Conservation (phyloP, 2,797 vertebrate genomes). For the Pelochelys cantorii region DNA sequence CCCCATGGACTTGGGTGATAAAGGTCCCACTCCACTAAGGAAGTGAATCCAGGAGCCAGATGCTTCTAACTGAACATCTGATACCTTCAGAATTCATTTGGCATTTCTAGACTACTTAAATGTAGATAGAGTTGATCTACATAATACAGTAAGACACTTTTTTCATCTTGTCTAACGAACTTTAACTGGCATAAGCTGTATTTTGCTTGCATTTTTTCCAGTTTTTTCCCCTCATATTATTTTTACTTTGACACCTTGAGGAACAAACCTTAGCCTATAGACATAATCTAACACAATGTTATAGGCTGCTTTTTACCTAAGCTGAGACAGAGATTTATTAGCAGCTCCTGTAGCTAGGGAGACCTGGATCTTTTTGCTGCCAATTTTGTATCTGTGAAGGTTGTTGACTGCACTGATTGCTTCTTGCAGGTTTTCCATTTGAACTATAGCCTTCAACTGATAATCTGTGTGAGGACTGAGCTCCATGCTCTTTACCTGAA, state of each 20-base stretch:
- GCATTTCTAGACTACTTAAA: not conserved
- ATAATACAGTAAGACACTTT: not conserved
- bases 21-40: not conserved
- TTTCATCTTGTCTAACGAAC: not conserved
- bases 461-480: slow-evolving; percentile 98
- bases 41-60: not conserved
- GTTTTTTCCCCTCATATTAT: not conserved
- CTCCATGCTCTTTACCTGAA: slow-evolving; percentile 92
- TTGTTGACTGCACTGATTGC: slow-evolving; percentile 91
- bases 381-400: slow-evolving; percentile 94
- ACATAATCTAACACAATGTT: not conserved
- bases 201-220: not conserved
- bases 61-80: not conserved
- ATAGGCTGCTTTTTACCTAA: slow-evolving; percentile 84
- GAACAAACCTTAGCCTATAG: not conserved
- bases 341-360: slow-evolving; percentile 90
- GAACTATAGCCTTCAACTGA: slow-evolving; percentile 92
- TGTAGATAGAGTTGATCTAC: not conserved
- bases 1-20: not conserved
- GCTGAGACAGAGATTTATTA: slow-evolving; percentile 89
- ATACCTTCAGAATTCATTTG: not conserved
- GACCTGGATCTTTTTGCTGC: slow-evolving; percentile 94
- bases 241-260: not conserved
- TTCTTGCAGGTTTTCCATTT: slow-evolving; percentile 93
- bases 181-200: not conserved